phyloP scores from a whole-genome alignment of 2,797 vertebrate species.

The Lemur catta region DNA sequence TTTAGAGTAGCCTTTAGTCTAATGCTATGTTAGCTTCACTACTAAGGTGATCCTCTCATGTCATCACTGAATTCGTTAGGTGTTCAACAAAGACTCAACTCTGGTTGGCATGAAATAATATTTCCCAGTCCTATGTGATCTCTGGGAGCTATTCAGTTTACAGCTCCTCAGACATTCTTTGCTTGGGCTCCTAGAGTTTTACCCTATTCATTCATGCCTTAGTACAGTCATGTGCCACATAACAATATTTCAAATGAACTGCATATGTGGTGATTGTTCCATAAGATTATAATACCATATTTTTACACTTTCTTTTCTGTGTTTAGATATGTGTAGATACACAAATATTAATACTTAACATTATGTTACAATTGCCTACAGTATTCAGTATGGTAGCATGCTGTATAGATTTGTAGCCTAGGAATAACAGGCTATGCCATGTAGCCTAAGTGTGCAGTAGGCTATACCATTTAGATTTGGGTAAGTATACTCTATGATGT shows the following conservation, averaged over 20 bases:
- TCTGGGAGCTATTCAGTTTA: background rate
- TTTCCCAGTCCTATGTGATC: background rate
- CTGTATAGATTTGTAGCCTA: background rate
- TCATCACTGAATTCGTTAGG: background rate
- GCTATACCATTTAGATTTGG: background rate
- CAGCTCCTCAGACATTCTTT: background rate
- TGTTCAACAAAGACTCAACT: background rate
- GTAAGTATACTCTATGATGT: background rate
- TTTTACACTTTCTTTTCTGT: background rate
- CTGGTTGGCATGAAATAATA: background rate
- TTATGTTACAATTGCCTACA: background rate
- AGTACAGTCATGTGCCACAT: background rate
- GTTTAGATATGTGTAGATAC: background rate
- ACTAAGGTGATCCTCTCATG: background rate
- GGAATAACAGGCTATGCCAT: background rate
- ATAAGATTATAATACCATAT: background rate
- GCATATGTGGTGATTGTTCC: background rate
- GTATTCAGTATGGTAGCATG: background rate
- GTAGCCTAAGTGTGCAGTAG: background rate
- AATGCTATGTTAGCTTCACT: background rate
- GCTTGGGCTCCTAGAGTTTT: background rate
- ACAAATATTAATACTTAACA: background rate
- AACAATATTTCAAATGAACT: background rate
- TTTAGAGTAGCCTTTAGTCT: conserved; percentile 25
- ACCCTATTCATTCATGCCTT: background rate